These are phyloP conservation scores for Beaufortia kweichowensis DNA, from an alignment of 2,113 vertebrate species.

Conservation along the genomic window DNA sequence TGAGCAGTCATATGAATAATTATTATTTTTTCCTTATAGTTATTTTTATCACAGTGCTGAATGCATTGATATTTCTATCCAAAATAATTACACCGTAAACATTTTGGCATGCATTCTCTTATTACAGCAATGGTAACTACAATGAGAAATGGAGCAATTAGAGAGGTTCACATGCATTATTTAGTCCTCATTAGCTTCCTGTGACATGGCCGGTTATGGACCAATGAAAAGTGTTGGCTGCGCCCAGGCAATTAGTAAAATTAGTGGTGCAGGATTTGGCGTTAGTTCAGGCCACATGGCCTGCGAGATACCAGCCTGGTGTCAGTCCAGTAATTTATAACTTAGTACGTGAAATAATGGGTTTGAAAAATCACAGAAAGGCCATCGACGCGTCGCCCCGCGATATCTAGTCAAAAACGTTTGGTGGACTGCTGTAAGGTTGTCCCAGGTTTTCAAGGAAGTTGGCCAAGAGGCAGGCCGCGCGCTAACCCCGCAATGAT, in stretches of 20 bases:
- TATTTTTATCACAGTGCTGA: constrained; percentile 45
- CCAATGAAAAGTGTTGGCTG: constrained; percentile 77
- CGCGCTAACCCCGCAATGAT: constrained; percentile 65
- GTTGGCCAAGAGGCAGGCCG: constrained; percentile 57
- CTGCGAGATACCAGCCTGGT: constrained; percentile 77
- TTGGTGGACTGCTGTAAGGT: constrained; percentile 55
- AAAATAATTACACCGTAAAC: constrained; percentile 62
- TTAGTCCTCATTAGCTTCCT: constrained; percentile 82
- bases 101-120: constrained; percentile 70
- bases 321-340: constrained; percentile 78
- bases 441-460: constrained; percentile 48
- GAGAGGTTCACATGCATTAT: constrained; percentile 81
- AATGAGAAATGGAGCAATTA: constrained; percentile 83
- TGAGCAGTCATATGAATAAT: neutral
- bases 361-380: constrained; percentile 75
- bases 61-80: constrained; percentile 66
- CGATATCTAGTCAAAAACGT: constrained; percentile 63
- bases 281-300: constrained; percentile 80
- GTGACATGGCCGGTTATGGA: constrained; percentile 76
- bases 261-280: constrained; percentile 82
- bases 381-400: constrained; percentile 63
- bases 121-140: constrained; percentile 75
- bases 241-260: constrained; percentile 82
- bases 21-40: constrained; percentile 2
- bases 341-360: constrained; percentile 76